Evolutionary conservation across 2,113 vertebrate genomes (phyloP), one percentile per base, ranked within the genome.

Genomic region (Callospermophilus lateralis): DNA sequence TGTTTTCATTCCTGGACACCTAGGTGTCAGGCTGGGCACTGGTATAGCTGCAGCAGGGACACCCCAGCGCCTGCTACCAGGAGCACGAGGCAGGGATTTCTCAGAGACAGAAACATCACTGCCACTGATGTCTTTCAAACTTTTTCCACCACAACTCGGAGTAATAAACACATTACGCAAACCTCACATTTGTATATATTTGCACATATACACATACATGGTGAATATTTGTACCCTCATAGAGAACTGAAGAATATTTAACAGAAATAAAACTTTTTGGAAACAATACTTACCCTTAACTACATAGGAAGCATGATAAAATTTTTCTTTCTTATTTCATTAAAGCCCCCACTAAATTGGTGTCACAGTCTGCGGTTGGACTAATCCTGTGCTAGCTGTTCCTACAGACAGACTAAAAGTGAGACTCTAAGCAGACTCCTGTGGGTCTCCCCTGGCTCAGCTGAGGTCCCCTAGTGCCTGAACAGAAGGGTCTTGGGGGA

Each of bases 231-330:
- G 24, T 1, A 58, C 11, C 4, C 13, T 73, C 42, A 30, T 2
- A 65, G 28, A 74, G n/a, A n/a, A 42, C 53, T n/a, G 45, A 22
- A 53, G 84, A 77, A 45, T 16, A 67, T 28, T 4, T 8, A 68
- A 51, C 15, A 84, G 90, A 93, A 39, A 42, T 24, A 37, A 68
- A 90, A 48, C 24, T 86, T 86, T 93, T 61, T 32, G 68, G 95
- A 94, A 90, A 53, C 15, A 70, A n/a, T n/a, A 61, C 19, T 72
- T 70, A 91, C 9, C 65, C 24, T 84, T 89, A n/a, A 51, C 26
- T 53, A 70, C 39, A 8, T 22, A 34, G 51, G 70, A 73, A 15
- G 28, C 17, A 87, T 58, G 30, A 13, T 37, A 70, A 80, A 45
- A 32, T 73, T 26, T 42, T 8, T 77, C 85, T 81, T 34, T 81